Evolutionary conservation across 2,888 invertebrate species (phyloP), one percentile per base, ranked within the genome.

Genomic region (Brachylomia viminalis): DNA sequence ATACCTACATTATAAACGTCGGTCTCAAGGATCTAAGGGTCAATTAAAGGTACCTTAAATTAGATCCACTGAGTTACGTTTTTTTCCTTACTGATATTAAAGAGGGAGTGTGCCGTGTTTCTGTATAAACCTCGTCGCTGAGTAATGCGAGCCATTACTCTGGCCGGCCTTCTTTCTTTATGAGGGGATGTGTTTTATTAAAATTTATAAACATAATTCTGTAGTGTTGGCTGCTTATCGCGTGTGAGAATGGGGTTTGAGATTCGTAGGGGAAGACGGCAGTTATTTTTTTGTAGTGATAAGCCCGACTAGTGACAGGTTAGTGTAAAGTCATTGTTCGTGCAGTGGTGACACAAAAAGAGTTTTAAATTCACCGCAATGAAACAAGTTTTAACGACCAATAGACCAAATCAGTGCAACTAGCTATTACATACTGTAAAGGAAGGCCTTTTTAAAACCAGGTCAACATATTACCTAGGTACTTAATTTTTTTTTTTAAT

Each of bases 201-300:
- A 88, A 90, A 90, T 93, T 92, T 92, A 92, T 91, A 92, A 92
- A 90, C 90, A 90, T 92, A 91, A 93, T 90, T 90, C 86, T 90
- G 91, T 92, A 92, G 92, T 92, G 92, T 92, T 92, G 91, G 90
- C 88, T 86, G 82, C 82, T 87, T 86, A 88, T 87, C 84, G 83
- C 80, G 45, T 73, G 80, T 73, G 72, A 58, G 38, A 77, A 71
- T 52, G 82, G 42, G 45, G n/a, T n/a, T 64, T 73, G 27, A 59
- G 65, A 73, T 77, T 72, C 61, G 61, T 66, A 58, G 33, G 45
- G 64, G 56, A 74, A 72, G 54, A 61, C 2, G 42, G 59, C n/a
- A 15, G 45, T 77, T 66, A 6, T 11, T 66, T 61, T 56, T 67
- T 77, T 67, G 61, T 71, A 4, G 38, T 81, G 62, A 68, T 76